phyloP scores from a whole-genome alignment of 2,888 invertebrate species.

The Ischnura elegans region DNA sequence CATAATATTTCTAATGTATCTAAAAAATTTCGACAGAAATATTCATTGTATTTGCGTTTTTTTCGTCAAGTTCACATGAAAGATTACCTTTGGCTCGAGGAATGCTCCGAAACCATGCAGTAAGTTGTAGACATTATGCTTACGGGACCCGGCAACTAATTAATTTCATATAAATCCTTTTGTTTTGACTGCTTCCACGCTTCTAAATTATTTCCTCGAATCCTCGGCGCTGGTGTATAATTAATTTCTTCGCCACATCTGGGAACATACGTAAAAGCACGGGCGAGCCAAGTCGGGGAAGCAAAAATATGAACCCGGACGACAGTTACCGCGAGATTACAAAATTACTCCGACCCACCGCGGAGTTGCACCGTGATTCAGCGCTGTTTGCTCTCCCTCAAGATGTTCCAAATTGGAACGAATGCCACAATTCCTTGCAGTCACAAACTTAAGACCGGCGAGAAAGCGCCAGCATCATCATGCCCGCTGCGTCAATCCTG shows the following conservation, averaged over 20 bases:
- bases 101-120: no score
- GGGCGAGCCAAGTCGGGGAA: not conserved
- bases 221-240: not conserved
- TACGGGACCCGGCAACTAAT: no score
- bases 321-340: conserved; percentile 24
- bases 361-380: not conserved
- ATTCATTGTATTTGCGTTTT: no score
- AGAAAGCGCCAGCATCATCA: not conserved
- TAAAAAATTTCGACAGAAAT: no score
- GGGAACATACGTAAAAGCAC: not conserved
- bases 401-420: conserved; percentile 39
- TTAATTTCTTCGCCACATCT: not conserved
- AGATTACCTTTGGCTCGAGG: no score
- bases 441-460: not conserved
- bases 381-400: conserved; percentile 33
- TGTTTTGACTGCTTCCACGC: not conserved
- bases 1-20: no score
- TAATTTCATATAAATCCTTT: not conserved
- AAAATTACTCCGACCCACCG: conserved; percentile 31
- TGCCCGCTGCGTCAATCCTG: conserved; percentile 47
- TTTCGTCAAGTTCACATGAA: no score
- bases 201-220: not conserved
- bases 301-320: conserved; percentile 6
- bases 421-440: conserved; percentile 10
- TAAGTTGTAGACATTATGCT: no score